Evolutionary conservation across 2,113 vertebrate genomes (phyloP).

Genomic region (Ophiodon elongatus): DNA sequence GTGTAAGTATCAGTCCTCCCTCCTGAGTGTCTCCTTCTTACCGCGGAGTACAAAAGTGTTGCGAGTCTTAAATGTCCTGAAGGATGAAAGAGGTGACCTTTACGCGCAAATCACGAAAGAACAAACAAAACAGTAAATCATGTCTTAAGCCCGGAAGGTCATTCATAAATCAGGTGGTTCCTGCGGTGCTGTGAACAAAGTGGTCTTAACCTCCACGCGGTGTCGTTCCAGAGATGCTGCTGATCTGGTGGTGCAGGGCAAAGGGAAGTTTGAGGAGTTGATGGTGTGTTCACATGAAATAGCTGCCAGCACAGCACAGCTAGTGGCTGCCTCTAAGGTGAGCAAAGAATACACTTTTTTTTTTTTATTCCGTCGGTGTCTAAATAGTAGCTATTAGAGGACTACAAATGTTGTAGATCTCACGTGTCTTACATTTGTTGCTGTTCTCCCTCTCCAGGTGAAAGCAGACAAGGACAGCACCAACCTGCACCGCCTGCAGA

Average conservation of each 20-base stretch:
- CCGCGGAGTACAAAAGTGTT: not conserved
- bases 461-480: constrained; percentile 94
- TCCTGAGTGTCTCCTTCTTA: constrained; percentile 2
- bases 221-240: constrained; percentile 90
- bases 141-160: not conserved
- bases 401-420: not conserved
- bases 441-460: constrained; percentile 83
- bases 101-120: not conserved
- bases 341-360: not conserved
- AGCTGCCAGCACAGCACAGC: constrained; percentile 95
- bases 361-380: not conserved
- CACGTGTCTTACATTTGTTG: not conserved
- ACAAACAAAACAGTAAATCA: not conserved
- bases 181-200: constrained; percentile 39
- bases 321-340: constrained; percentile 98
- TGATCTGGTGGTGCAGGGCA: constrained; percentile 94
- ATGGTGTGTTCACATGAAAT: constrained; percentile 98
- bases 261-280: constrained; percentile 96
- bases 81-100: not conserved
- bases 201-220: not conserved
- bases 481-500: constrained; percentile 91
- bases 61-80: not conserved
- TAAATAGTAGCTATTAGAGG: not conserved
- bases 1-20: constrained; percentile 88
- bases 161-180: not conserved